phyloP scores from a whole-genome alignment of 2,113 vertebrate genomes.

The Monopterus albus region DNA sequence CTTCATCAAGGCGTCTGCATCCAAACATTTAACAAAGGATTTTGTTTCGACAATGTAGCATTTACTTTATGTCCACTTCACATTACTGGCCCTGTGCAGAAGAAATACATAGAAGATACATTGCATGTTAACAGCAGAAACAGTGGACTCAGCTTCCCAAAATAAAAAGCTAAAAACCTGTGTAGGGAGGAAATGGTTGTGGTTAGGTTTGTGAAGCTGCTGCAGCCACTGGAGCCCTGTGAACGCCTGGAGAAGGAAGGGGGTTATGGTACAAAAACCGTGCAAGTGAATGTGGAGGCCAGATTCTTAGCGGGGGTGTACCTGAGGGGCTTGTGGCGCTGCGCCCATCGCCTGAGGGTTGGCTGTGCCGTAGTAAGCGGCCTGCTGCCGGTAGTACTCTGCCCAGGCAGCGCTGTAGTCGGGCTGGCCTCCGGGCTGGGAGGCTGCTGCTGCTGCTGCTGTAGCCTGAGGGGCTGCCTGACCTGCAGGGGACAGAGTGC shows the following conservation, averaged over 20 bases:
- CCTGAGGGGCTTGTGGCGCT: slow-evolving; percentile 91
- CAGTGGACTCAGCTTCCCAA: slow-evolving; percentile 84
- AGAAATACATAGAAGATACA: slow-evolving; percentile 99
- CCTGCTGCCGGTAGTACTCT: slow-evolving; percentile 97
- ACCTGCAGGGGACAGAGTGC: slow-evolving; percentile 69
- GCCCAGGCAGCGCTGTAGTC: slow-evolving; percentile 99
- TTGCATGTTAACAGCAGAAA: slow-evolving; percentile 97
- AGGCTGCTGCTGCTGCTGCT: slow-evolving; percentile 80
- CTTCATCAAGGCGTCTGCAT: slow-evolving; percentile 99
- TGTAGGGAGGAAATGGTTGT: slow-evolving; percentile 85
- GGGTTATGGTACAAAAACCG: slow-evolving; percentile 63
- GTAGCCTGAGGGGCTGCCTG: slow-evolving; percentile 85
- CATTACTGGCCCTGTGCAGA: slow-evolving; percentile 99
- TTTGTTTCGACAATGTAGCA: slow-evolving; percentile 99
- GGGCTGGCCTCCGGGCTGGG: slow-evolving; percentile 92
- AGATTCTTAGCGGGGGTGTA: slow-evolving; percentile 79
- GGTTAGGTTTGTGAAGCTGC: slow-evolving; percentile 87
- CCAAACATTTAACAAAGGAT: slow-evolving; percentile 99
- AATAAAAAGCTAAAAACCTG: slow-evolving; percentile 90
- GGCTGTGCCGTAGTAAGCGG: slow-evolving; percentile 95
- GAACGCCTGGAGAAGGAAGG: slow-evolving; percentile 87
- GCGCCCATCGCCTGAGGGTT: slow-evolving; percentile 95
- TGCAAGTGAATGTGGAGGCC: slow-evolving; percentile 41
- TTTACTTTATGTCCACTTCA: slow-evolving; percentile 99
- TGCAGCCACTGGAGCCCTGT: slow-evolving; percentile 88